These are phyloP conservation scores for Hermodice carunculata DNA, from an alignment of 2,888 invertebrate species.

Conservation along the genomic window DNA sequence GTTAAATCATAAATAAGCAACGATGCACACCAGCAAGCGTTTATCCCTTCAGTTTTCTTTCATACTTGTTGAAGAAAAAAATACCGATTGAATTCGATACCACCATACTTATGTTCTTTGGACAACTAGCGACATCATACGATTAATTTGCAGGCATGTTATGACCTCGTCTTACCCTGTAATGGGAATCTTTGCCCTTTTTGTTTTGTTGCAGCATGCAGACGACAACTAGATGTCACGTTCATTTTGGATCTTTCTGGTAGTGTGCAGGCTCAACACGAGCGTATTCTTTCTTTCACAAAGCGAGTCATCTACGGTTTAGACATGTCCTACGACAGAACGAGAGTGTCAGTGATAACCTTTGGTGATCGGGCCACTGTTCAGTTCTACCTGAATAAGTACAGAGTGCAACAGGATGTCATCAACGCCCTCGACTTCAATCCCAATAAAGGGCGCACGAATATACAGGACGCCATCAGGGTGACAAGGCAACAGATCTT, in stretches of 20 bases:
- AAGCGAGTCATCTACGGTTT: conserved; percentile 60
- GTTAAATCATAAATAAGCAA: too few relatives aligned
- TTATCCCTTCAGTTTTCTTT: too few relatives aligned
- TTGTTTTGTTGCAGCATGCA: conserved; percentile 23
- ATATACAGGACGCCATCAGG: conserved; percentile 38
- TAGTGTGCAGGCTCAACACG: conserved; percentile 43
- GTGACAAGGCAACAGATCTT: conserved; percentile 20
- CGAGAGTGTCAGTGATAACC: conserved; percentile 65
- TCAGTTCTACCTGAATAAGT: conserved; percentile 54
- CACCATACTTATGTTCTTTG: too few relatives aligned
- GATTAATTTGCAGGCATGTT: too few relatives aligned
- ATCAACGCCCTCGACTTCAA: conserved; percentile 36
- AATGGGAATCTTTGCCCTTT: background rate
- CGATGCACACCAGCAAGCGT: too few relatives aligned
- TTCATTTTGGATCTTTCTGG: conserved; percentile 61
- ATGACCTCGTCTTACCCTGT: too few relatives aligned
- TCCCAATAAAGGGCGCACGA: conserved; percentile 35
- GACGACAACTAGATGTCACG: conserved; percentile 47
- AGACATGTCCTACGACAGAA: conserved; percentile 59
- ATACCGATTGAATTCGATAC: too few relatives aligned
- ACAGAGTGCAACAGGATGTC: conserved; percentile 33
- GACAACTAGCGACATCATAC: too few relatives aligned
- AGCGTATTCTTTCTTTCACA: conserved; percentile 56
- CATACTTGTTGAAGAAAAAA: too few relatives aligned
- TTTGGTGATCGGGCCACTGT: conserved; percentile 63